Base-by-base conservation (phyloP, 2,888 invertebrate species). In the Cheilosia urbana region DNA sequence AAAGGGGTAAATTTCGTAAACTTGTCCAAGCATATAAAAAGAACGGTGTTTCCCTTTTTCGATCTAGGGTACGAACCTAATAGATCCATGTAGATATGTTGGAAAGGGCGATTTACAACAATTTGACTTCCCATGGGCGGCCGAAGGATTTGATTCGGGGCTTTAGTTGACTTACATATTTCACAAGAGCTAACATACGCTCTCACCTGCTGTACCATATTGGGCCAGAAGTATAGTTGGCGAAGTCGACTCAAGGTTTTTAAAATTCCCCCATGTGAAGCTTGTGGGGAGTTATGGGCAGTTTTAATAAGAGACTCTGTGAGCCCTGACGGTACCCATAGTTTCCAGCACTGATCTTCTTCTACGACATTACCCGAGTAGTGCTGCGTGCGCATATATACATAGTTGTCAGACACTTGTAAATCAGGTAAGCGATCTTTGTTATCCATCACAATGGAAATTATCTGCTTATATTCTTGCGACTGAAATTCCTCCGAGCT, bases 51-150 rank as follows among this genome's bases (percentile, higher is more conserved):
- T 13, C 57, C 37, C 17, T 13, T 58, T 5, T 57, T 57, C n/a
- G 19, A 37, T 4, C 37, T 4, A 11, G 81, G 76, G 21, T 65
- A 69, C 1, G 81, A 65, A 2, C 72, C 60, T 11, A 51, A 40
- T 1, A 83, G 37, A 37, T 83, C 78, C 0, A 82, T 42, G 19
- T 57, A 47, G 0, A 78, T 2, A 11, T 24, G 13, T n/a, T 77
- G 55, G 34, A 66, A 53, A 1, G 83, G 76, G 0, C 68, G 13
- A 2, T 69, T 17, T 9, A 57, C 57, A 1, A 57, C 4, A 19
- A 57, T 17, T 7, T 24, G 27, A 17, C 34, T 37, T 0, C 57
- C 37, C 57, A 57, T 37, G 2, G 19, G 37, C 1, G 37, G 37
- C 4, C 57, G 19, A 2, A 19, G 11, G 0, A 13, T 19, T 13